phyloP scores from a whole-genome alignment of 2,888 invertebrate species.

The Phaedon cochleariae region DNA sequence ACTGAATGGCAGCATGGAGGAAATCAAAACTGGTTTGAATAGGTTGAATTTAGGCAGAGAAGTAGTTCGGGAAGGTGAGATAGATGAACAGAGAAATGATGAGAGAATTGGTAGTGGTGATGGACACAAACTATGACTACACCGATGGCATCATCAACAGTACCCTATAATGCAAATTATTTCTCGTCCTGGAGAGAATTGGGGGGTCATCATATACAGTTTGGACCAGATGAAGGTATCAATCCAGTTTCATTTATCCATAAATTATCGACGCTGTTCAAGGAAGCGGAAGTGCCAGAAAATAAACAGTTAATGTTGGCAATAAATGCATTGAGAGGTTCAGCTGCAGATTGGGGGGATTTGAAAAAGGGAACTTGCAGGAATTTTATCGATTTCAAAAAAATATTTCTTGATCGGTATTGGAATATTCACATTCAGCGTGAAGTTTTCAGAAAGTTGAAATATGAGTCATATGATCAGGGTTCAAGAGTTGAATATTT shows the following conservation, averaged over 20 bases:
- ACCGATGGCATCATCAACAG: too few species aligned
- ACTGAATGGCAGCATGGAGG: background rate
- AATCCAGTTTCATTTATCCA: slow-evolving; percentile 28
- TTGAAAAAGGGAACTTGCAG: slow-evolving; percentile 5
- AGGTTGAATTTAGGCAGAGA: too few species aligned
- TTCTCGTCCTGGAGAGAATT: slow-evolving; percentile 2
- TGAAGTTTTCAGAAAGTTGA: slow-evolving; percentile 20
- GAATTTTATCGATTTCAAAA: slow-evolving; percentile 21
- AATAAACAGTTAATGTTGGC: slow-evolving; percentile 8
- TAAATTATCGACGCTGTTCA: slow-evolving; percentile 3
- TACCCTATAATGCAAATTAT: background rate
- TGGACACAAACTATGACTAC: too few species aligned
- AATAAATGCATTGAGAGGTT: slow-evolving; percentile 12
- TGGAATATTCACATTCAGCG: slow-evolving; percentile 22
- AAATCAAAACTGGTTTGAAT: background rate
- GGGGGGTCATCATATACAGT: background rate
- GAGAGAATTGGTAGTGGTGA: background rate
- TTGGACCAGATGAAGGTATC: slow-evolving; percentile 4
- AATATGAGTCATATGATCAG: slow-evolving; percentile 22
- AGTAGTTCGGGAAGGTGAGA: too few species aligned
- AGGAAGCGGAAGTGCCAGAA: slow-evolving; percentile 19
- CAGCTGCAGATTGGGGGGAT: slow-evolving; percentile 21
- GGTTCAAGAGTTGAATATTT: slow-evolving; percentile 32
- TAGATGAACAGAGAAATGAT: background rate
- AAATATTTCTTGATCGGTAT: slow-evolving; percentile 20